Evolutionary conservation across 2,113 vertebrate species (phyloP).

Genomic region (Benitochromis conjunctus): DNA sequence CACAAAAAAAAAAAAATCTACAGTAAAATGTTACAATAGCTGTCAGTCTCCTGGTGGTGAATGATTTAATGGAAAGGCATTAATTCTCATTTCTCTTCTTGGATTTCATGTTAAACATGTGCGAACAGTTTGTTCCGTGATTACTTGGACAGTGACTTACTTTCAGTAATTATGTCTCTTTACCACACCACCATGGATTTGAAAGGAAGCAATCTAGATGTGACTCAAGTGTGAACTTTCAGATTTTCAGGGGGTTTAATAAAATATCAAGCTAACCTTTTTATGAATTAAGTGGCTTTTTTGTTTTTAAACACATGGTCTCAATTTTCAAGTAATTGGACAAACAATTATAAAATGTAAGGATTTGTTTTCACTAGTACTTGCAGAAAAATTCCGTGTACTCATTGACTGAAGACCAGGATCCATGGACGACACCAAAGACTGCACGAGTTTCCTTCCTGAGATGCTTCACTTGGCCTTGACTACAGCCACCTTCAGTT

Average conservation of each 20-base stretch:
- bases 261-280: neutral
- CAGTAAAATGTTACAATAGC: constrained; percentile 17
- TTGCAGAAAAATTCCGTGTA: neutral
- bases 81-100: neutral
- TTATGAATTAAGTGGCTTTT: neutral
- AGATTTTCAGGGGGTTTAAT: neutral
- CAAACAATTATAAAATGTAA: neutral
- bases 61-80: neutral
- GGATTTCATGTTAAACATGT: neutral
- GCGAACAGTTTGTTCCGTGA: neutral
- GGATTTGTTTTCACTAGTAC: neutral
- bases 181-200: neutral
- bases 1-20: neutral
- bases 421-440: neutral
- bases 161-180: neutral
- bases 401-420: neutral
- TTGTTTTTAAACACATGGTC: neutral
- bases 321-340: neutral
- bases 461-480: neutral
- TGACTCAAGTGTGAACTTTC: neutral
- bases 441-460: neutral
- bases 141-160: neutral
- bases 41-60: neutral
- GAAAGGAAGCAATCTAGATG: neutral
- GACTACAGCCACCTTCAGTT: neutral